phyloP scores from a whole-genome alignment of 2,113 vertebrate genomes.

The Struthidea cinerea region DNA sequence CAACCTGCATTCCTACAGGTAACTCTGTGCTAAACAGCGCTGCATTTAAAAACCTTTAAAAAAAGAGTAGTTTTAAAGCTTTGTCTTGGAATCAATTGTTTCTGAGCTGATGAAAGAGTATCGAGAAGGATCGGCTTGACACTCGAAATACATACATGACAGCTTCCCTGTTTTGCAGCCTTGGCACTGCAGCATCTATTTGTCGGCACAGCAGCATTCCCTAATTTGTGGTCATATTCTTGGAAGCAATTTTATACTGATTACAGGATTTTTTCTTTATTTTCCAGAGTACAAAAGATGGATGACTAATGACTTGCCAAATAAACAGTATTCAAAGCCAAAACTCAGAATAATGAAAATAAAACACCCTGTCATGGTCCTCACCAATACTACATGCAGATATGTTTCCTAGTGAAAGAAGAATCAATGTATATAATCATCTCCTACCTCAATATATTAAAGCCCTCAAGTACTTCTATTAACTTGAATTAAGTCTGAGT shows the following conservation, averaged over 20 bases:
- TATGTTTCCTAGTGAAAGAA: not conserved
- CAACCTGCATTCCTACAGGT: not conserved
- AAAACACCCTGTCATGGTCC: not conserved
- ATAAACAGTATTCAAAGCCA: constrained; percentile 27
- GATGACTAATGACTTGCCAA: constrained; percentile 44
- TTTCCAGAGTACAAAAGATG: constrained; percentile 11
- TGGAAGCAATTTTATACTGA: constrained; percentile 26
- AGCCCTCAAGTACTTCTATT: not conserved
- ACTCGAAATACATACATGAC: not conserved
- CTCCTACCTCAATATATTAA: not conserved
- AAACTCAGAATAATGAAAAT: not conserved
- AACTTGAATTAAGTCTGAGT: constrained; percentile 9
- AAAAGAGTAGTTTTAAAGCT: not conserved
- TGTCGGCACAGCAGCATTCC: constrained; percentile 12
- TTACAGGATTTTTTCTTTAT: constrained; percentile 28
- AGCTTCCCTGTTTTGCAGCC: not conserved
- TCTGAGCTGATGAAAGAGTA: not conserved
- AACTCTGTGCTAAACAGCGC: not conserved
- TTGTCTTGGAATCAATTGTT: not conserved
- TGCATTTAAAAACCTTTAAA: not conserved
- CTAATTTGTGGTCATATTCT: constrained; percentile 34
- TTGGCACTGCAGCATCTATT: constrained; percentile 14
- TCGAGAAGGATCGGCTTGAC: not conserved
- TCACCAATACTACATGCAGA: not conserved
- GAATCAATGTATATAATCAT: not conserved